Percentiles rank a stretch among this genome's conserved stretches.
phyloP scores from a whole-genome alignment of 1,140 invertebrate species.

The Platyscapa corneri region DNA sequence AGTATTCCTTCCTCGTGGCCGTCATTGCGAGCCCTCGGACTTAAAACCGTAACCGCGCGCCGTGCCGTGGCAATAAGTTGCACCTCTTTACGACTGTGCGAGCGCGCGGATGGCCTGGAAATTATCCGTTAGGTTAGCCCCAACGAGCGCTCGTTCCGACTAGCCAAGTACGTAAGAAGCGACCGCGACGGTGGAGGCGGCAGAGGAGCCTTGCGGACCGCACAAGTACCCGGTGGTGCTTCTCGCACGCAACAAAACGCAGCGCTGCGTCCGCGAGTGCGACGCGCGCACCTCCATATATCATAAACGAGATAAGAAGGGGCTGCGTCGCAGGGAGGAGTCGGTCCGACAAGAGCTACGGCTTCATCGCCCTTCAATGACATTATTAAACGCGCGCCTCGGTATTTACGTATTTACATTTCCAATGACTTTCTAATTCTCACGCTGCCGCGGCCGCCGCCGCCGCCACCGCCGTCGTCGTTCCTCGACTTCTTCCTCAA shows the following conservation, averaged over 20 bases:
- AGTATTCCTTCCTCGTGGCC: neutral
- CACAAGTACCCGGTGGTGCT: too few relatives aligned
- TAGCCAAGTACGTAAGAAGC: neutral
- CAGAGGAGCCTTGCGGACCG: too few relatives aligned
- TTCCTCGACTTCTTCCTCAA: neutral
- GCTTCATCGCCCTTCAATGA: neutral
- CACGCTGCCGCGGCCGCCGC: neutral
- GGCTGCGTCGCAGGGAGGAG: neutral
- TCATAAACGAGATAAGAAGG: too few relatives aligned
- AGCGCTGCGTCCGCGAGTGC: too few relatives aligned
- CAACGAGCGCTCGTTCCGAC: neutral
- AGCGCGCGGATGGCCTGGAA: slow-evolving; percentile 23
- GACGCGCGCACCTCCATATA: too few relatives aligned
- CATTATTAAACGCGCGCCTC: slow-evolving; percentile 5
- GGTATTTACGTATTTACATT: too few relatives aligned
- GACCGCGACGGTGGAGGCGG: too few relatives aligned
- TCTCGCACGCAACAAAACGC: too few relatives aligned
- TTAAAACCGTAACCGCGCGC: slow-evolving; percentile 19
- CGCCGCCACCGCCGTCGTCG: too few relatives aligned
- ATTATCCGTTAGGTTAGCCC: slow-evolving; percentile 46
- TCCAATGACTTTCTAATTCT: slow-evolving; percentile 40
- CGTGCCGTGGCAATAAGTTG: slow-evolving; percentile 32
- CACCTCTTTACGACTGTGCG: slow-evolving; percentile 40
- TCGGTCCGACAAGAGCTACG: too few relatives aligned
- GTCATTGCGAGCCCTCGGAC: neutral